Percentiles rank a stretch among this genome's conserved stretches.
These are phyloP conservation scores for Noctilio leporinus DNA, from an alignment of 2,113 vertebrate species.

Conservation along the genomic window DNA sequence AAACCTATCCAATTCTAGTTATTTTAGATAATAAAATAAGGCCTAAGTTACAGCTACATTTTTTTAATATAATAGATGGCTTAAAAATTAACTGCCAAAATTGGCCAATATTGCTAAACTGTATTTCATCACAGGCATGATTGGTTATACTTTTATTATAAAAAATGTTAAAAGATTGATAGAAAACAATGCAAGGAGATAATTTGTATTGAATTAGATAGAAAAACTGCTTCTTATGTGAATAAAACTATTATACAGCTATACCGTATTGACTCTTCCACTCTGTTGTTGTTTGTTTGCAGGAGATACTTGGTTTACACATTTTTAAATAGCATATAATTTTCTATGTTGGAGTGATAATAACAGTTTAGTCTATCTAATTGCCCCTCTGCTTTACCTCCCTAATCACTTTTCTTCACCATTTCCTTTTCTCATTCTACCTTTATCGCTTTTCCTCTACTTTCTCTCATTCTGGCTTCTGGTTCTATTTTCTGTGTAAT, in stretches of 20 bases:
- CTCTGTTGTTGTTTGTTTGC: neutral
- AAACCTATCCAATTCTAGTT: neutral
- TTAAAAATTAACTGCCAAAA: neutral
- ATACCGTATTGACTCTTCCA: neutral
- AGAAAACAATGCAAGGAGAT: neutral
- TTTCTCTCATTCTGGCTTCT: neutral
- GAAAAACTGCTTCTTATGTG: neutral
- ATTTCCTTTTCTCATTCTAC: neutral
- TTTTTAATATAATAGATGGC: neutral
- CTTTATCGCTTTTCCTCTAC: neutral
- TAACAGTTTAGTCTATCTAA: neutral
- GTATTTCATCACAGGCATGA: neutral
- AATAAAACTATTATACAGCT: neutral
- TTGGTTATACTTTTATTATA: neutral
- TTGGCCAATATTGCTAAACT: neutral
- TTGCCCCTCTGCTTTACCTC: neutral
- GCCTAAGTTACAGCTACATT: neutral
- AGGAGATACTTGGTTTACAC: neutral
- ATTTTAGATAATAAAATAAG: neutral
- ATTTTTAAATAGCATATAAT: neutral
- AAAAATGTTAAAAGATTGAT: neutral
- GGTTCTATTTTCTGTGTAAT: constrained; percentile 36
- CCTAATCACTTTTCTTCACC: neutral
- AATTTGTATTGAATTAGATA: neutral
- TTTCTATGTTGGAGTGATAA: neutral